Evolutionary conservation across 64 coral and sea anemone species (phyloP).

Genomic region (Pocillopora damicornis): DNA sequence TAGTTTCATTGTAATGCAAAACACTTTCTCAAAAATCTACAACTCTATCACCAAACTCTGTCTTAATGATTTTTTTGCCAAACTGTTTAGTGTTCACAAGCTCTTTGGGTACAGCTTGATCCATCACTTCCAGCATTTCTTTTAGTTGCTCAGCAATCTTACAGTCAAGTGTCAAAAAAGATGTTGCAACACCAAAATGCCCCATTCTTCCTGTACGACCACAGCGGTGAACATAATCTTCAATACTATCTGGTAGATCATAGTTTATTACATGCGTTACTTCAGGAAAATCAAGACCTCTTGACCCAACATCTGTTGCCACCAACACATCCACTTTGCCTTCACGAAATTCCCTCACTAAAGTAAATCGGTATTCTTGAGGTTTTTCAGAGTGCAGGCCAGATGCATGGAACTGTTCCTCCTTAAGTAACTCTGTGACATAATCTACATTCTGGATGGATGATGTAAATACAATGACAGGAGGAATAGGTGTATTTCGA

Average conservation of each 20-base stretch:
- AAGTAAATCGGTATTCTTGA: constrained; percentile 90
- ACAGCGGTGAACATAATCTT: constrained; percentile 95
- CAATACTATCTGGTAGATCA: constrained; percentile 87
- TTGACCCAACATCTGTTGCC: constrained; percentile 85
- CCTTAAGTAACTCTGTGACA: constrained; percentile 81
- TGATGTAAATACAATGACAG: constrained; percentile 93
- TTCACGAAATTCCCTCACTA: constrained; percentile 79
- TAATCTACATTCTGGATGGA: constrained; percentile 97
- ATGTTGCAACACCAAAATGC: constrained; percentile 79
- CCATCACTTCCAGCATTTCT: constrained; percentile 84
- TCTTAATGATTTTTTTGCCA: constrained; percentile 90
- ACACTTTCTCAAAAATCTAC: constrained; percentile 14
- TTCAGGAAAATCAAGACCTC: constrained; percentile 97
- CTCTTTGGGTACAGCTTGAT: constrained; percentile 85
- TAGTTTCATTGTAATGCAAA: too few species aligned
- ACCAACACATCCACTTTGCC: constrained; percentile 93
- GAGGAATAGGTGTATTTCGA: constrained; percentile 71
- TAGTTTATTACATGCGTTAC: constrained; percentile 94
- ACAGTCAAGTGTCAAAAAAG: constrained; percentile 92
- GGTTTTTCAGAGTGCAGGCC: constrained; percentile 94
- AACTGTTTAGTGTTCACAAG: constrained; percentile 90
- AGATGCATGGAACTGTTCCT: constrained; percentile 95
- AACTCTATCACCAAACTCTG: constrained; percentile 93
- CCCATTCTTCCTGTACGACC: constrained; percentile 95
- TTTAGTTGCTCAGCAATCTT: constrained; percentile 92